Conservation (phyloP, 2,888 invertebrate genomes). For the Leptopterna dolabrata region DNA sequence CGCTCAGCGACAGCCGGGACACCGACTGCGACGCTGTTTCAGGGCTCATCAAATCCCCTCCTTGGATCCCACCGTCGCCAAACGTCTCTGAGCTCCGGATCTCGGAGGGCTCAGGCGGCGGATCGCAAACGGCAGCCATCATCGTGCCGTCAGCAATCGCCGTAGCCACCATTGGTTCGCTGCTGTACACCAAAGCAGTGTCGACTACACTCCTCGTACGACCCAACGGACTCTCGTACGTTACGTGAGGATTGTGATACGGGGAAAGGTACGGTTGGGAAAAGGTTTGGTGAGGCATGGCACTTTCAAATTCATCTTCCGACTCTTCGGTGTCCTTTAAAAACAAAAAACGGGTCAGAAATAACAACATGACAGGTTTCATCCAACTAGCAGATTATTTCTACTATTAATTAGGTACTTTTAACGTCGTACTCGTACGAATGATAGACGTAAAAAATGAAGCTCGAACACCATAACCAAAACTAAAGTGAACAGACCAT, state of each 20-base stretch:
- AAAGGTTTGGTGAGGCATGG: conserved; percentile 4
- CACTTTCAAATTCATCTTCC: conserved; percentile 42
- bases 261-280: not conserved
- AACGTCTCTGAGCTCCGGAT: no score
- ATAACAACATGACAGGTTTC: not conserved
- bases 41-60: not conserved
- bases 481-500: no score
- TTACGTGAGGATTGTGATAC: not conserved
- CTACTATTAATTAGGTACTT: no score
- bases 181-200: not conserved
- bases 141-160: not conserved
- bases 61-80: not conserved
- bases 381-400: not conserved
- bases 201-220: not conserved
- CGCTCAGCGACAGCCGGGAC: conserved; percentile 20
- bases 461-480: no score
- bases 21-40: not conserved
- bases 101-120: no score
- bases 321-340: conserved; percentile 53
- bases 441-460: not conserved
- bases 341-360: conserved; percentile 5
- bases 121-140: not conserved
- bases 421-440: not conserved
- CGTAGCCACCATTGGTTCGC: not conserved
- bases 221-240: not conserved